A percentile compares a stretch with the other conserved stretches of the same genome.
Conservation (phyloP, 2,888 invertebrate genomes). For the Eretmocerus hayati region DNA sequence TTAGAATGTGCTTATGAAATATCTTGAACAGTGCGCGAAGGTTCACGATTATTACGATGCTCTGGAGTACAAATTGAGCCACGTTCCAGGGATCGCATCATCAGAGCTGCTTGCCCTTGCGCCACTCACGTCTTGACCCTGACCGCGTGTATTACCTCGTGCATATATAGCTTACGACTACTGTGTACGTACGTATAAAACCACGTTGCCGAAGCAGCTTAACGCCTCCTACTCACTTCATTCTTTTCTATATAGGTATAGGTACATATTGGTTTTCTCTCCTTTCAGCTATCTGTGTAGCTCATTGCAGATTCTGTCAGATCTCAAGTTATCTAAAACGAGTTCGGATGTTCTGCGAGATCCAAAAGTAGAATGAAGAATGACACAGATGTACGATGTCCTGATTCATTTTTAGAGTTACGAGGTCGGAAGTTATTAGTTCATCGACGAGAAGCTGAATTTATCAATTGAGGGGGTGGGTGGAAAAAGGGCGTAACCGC, state of each 20-base stretch:
- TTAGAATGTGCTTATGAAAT: no score
- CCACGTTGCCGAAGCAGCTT: neutral
- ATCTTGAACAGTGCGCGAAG: no score
- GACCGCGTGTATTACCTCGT: conserved; percentile 3
- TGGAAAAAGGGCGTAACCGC: no score
- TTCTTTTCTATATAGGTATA: neutral
- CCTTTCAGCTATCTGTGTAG: neutral
- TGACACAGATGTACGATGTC: no score
- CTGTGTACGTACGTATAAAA: neutral
- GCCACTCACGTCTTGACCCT: conserved; percentile 16
- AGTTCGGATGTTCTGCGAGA: no score
- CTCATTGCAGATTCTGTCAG: no score
- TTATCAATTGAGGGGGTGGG: no score
- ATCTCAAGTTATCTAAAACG: no score
- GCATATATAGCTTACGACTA: neutral
- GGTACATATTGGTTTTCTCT: neutral
- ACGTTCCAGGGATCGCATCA: conserved; percentile 5
- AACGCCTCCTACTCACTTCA: neutral
- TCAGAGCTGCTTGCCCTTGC: conserved; percentile 1
- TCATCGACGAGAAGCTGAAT: no score
- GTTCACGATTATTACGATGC: conserved; percentile 3
- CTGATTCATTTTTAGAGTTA: no score
- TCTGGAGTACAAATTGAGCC: conserved; percentile 8
- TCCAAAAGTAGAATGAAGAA: no score
- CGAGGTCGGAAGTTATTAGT: no score